phyloP scores from a whole-genome alignment of 1,140 invertebrate species.

The Lethocerus indicus region DNA sequence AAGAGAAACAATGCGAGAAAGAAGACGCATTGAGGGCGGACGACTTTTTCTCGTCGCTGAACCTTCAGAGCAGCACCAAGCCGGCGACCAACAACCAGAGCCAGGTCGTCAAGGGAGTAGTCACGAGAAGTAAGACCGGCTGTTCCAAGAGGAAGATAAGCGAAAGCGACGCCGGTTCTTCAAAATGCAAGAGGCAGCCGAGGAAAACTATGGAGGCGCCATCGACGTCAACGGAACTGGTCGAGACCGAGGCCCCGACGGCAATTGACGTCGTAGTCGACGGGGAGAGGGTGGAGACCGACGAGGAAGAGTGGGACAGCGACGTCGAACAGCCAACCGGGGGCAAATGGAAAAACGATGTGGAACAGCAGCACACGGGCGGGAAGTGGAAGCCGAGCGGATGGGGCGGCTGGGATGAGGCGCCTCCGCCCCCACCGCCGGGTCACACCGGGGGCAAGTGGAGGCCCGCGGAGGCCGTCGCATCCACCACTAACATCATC shows the following conservation, averaged over 20 bases:
- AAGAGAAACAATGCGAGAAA: not conserved
- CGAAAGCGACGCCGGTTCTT: not conserved
- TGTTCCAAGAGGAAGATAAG: not conserved
- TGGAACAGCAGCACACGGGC: no score
- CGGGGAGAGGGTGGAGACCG: no score
- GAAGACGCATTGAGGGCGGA: constrained; percentile 34
- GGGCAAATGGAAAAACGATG: no score
- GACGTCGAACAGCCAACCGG: no score
- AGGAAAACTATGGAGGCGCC: constrained; percentile 28
- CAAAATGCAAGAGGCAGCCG: constrained; percentile 5
- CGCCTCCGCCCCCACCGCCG: constrained; percentile 23
- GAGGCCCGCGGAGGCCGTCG: constrained; percentile 31
- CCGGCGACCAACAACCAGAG: constrained; percentile 20
- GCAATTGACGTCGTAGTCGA: not conserved
- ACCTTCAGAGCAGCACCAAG: constrained; percentile 59
- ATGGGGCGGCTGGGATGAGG: constrained; percentile 15
- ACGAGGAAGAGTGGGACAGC: no score
- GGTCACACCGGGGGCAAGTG: constrained; percentile 42
- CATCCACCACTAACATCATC: constrained; percentile 24
- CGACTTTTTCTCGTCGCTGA: constrained; percentile 69
- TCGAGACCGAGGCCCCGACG: constrained; percentile 25
- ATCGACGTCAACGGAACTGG: constrained; percentile 34
- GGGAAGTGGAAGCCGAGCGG: constrained; percentile 46
- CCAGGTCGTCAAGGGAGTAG: constrained; percentile 25
- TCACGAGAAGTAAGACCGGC: constrained; percentile 25